Conservation (phyloP, 2,888 invertebrate species). For the Junonia oenone region DNA sequence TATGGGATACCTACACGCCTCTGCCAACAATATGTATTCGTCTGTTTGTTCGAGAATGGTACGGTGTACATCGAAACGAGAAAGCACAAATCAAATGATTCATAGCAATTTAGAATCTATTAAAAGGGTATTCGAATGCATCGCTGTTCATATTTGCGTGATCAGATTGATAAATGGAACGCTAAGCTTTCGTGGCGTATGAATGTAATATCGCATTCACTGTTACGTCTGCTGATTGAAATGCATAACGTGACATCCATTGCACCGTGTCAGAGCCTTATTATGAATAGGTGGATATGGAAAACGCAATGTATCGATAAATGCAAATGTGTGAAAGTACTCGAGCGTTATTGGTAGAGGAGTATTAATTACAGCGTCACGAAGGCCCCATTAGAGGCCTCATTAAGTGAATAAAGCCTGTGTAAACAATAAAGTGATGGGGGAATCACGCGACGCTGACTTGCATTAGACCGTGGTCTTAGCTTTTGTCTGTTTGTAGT, state of each 20-base stretch:
- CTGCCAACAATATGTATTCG: too few species aligned
- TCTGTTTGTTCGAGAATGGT: background rate
- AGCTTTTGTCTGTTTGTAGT: slow-evolving; percentile 35
- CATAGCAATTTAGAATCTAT: slow-evolving; percentile 10
- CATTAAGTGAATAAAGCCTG: slow-evolving; percentile 62
- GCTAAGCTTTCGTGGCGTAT: slow-evolving; percentile 10
- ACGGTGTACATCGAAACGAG: background rate
- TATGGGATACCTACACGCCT: too few species aligned
- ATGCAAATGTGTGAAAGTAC: slow-evolving; percentile 14
- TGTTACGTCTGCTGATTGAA: slow-evolving; percentile 10
- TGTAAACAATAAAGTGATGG: slow-evolving; percentile 60
- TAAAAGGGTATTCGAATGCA: slow-evolving; percentile 13
- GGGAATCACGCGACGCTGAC: slow-evolving; percentile 67
- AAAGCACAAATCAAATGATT: slow-evolving; percentile 8
- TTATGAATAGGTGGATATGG: background rate
- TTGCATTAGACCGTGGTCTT: slow-evolving; percentile 46
- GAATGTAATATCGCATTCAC: slow-evolving; percentile 11
- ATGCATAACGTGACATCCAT: slow-evolving; percentile 13
- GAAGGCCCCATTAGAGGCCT: slow-evolving; percentile 52
- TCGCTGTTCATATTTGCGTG: slow-evolving; percentile 15
- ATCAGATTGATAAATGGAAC: slow-evolving; percentile 9
- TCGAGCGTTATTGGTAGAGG: slow-evolving; percentile 23
- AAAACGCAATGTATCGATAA: slow-evolving; percentile 21
- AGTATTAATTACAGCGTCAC: slow-evolving; percentile 62
- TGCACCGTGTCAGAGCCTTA: background rate